A percentile compares a stretch with the other conserved stretches of the same genome.
Evolutionary conservation across 2,888 invertebrate genomes (phyloP).

Genomic region (Euzophera pinguis): DNA sequence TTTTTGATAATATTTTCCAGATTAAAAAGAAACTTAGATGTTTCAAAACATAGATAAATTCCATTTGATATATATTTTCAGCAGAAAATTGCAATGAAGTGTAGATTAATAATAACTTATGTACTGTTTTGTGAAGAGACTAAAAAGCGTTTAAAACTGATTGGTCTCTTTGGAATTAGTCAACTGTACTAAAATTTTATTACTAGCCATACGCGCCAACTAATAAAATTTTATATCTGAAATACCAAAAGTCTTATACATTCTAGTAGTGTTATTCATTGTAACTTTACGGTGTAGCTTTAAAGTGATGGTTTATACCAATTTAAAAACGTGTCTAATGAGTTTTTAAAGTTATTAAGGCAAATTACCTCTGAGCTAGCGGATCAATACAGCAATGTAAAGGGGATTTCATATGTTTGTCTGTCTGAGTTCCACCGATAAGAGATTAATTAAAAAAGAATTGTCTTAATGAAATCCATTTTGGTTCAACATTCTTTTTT

Average conservation of each 20-base stretch:
- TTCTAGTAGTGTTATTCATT: conserved; percentile 37
- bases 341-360: conserved; percentile 71
- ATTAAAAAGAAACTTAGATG: no score
- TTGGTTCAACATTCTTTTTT: no score
- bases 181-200: conserved; percentile 31
- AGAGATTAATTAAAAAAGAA: no score
- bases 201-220: conserved; percentile 31
- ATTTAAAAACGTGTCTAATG: conserved; percentile 54
- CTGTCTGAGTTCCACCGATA: no score
- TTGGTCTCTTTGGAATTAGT: conserved; percentile 21
- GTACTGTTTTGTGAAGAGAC: background rate
- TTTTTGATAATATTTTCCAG: no score
- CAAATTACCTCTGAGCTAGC: conserved; percentile 58
- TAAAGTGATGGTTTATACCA: conserved; percentile 20
- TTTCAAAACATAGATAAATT: no score
- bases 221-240: conserved; percentile 52
- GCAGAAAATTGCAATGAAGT: no score
- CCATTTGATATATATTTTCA: no score
- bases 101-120: no score
- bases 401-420: background rate
- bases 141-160: background rate
- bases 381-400: conserved; percentile 54
- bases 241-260: conserved; percentile 24
- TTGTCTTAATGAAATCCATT: no score
- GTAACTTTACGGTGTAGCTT: conserved; percentile 19